Base-by-base conservation (phyloP, 2,113 vertebrate genomes). In the Vidua macroura region DNA sequence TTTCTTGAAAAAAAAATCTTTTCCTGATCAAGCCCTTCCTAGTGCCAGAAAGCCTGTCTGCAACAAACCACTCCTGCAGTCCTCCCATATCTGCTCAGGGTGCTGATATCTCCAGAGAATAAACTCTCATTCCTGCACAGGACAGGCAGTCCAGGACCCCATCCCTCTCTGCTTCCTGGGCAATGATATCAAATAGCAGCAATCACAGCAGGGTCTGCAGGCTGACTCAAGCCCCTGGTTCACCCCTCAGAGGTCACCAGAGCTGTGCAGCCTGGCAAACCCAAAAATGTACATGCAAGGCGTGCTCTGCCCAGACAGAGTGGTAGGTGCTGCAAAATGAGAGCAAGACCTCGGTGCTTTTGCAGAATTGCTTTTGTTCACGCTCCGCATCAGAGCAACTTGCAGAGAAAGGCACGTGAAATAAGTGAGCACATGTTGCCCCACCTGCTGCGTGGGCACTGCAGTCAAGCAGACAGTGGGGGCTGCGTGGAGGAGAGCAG, bases 341-440 rank as follows among this genome's bases (percentile, higher is more conserved):
- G 62, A 89, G 66, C 39, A 52, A 68, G 87, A 44, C 87, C 53
- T 64, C 3, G 1, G 31, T 25, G 66, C 37, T 82, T 75, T 72
- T 18, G 30, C 48, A 78, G 67, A 59, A 84, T 59, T 55, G 73
- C 21, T 82, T 91, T 75, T 63, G 60, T 44, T 92, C 68, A 67
- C 0, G 0, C 0, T 1, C 23, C 10, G 0, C 74, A 28, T 4
- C 13, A 46, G 41, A 75, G 66, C 9, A 39, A 28, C 56, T 41
- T 30, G 35, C 35, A 51, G 64, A 43, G 56, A 66, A 78, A 69
- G 59, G 16, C 28, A 5, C 4, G 21, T n/a, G 51, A 66, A 91
- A 87, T 68, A 60, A 60, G 5, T 12, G 43, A 86, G 52, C 46
- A 2, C 59, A 5, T 15, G 37, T 39, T 44, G 20, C 46, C 62